phyloP scores from a whole-genome alignment of 1,140 invertebrate genomes.

The Drosophila sulfurigaster region DNA sequence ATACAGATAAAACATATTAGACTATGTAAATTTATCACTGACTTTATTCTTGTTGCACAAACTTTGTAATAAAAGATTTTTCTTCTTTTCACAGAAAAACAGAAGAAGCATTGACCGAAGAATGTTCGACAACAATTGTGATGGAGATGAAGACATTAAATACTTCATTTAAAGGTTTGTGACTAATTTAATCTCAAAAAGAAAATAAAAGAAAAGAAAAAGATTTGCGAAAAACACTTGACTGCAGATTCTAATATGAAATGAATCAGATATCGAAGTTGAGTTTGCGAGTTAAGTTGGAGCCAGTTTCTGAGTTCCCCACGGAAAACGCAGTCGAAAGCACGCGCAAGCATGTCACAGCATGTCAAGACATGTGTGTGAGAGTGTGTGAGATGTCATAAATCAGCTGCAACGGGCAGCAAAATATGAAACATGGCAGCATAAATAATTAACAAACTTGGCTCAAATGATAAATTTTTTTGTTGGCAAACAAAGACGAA shows the following conservation, averaged over 20 bases:
- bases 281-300: constrained; percentile 4
- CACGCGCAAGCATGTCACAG: constrained; percentile 6
- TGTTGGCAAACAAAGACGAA: constrained; percentile 53
- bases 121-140: too few relatives aligned
- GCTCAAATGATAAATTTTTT: constrained; percentile 83
- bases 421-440: constrained; percentile 70
- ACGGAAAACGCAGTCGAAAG: constrained; percentile 6
- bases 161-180: too few relatives aligned
- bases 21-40: too few relatives aligned
- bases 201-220: not conserved
- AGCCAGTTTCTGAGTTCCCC: constrained; percentile 8
- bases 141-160: too few relatives aligned
- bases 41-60: too few relatives aligned
- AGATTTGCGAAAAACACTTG: not conserved
- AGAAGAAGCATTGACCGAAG: too few relatives aligned
- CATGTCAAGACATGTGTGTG: constrained; percentile 60
- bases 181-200: too few relatives aligned
- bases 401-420: constrained; percentile 61
- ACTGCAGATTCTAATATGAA: not conserved
- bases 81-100: too few relatives aligned
- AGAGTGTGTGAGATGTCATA: constrained; percentile 40
- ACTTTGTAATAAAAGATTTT: too few relatives aligned
- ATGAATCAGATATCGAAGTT: constrained; percentile 15
- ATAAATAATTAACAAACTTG: constrained; percentile 85
- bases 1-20: too few relatives aligned